Conservation (phyloP, 2,888 invertebrate species). For the Macrophya alboannulata region DNA sequence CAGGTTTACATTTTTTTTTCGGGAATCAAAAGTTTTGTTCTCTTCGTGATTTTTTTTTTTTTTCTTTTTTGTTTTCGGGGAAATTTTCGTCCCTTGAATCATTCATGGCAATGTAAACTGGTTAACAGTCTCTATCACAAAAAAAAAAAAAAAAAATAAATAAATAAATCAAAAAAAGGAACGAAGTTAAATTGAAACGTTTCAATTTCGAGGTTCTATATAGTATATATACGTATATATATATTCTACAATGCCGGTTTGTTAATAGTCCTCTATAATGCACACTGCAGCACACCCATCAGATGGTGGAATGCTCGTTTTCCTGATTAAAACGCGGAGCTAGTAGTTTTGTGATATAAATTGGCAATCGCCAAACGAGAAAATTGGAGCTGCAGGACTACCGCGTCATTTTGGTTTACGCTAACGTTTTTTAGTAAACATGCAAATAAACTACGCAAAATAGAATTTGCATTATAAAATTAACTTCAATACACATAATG, state of each 20-base stretch:
- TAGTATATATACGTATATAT: neutral
- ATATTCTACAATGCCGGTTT: neutral
- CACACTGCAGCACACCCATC: constrained; percentile 53
- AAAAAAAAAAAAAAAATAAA: neutral
- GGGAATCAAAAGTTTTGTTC: neutral
- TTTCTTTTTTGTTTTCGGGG: neutral
- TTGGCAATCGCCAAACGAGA: constrained; percentile 67
- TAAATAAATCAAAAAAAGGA: neutral
- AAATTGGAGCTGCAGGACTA: constrained; percentile 31
- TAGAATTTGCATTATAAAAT: constrained; percentile 30
- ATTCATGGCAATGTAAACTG: neutral
- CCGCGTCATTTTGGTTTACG: constrained; percentile 31
- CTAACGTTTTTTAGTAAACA: constrained; percentile 65
- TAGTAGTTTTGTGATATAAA: constrained; percentile 65
- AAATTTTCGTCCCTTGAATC: constrained; percentile 17
- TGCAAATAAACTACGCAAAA: constrained; percentile 65
- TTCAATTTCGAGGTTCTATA: constrained; percentile 33
- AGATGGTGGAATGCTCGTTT: constrained; percentile 60
- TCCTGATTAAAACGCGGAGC: constrained; percentile 65
- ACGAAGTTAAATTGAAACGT: constrained; percentile 39
- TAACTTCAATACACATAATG: neutral
- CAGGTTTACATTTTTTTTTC: neutral
- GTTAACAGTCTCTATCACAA: neutral
- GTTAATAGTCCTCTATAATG: constrained; percentile 45
- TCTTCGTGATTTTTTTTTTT: too few species aligned